A percentile compares a stretch with the other conserved stretches of the same genome.
phyloP scores from a whole-genome alignment of 2,113 vertebrate genomes.

The Xyrauchen texanus region DNA sequence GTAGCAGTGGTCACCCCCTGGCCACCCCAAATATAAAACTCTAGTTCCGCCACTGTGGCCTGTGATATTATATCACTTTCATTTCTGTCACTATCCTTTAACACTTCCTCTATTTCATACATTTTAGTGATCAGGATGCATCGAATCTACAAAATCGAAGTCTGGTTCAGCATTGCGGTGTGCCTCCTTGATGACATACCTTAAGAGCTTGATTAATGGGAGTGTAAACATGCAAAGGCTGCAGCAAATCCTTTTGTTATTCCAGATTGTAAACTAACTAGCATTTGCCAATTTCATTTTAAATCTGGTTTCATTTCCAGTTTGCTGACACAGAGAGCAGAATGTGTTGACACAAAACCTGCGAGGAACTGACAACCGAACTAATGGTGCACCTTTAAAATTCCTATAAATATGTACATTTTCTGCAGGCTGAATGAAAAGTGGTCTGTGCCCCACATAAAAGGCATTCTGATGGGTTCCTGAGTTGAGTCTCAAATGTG shows the following conservation, averaged over 20 bases:
- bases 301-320: slow-evolving; percentile 50
- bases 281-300: slow-evolving; percentile 54
- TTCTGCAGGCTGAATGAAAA: slow-evolving; percentile 23
- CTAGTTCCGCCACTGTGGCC: no score
- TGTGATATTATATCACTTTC: no score
- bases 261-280: slow-evolving; percentile 52
- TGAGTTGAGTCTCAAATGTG: no score
- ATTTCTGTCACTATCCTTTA: slow-evolving; percentile 9
- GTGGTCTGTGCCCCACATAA: slow-evolving; percentile 10
- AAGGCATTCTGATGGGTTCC: background rate
- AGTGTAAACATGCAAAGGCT: slow-evolving; percentile 44
- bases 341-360: slow-evolving; percentile 40
- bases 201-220: slow-evolving; percentile 45
- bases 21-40: no score
- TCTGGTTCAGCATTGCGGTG: slow-evolving; percentile 11
- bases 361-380: slow-evolving; percentile 32
- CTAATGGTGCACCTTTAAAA: slow-evolving; percentile 65
- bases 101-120: slow-evolving; percentile 37
- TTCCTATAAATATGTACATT: slow-evolving; percentile 62
- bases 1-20: no score
- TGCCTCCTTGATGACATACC: slow-evolving; percentile 40
- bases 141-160: slow-evolving; percentile 17
- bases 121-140: slow-evolving; percentile 19
- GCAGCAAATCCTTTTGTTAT: slow-evolving; percentile 53
- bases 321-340: slow-evolving; percentile 5